A percentile compares a stretch with the other conserved stretches of the same genome.
Conservation (phyloP, 2,888 invertebrate species). For the Cephus runcator region DNA sequence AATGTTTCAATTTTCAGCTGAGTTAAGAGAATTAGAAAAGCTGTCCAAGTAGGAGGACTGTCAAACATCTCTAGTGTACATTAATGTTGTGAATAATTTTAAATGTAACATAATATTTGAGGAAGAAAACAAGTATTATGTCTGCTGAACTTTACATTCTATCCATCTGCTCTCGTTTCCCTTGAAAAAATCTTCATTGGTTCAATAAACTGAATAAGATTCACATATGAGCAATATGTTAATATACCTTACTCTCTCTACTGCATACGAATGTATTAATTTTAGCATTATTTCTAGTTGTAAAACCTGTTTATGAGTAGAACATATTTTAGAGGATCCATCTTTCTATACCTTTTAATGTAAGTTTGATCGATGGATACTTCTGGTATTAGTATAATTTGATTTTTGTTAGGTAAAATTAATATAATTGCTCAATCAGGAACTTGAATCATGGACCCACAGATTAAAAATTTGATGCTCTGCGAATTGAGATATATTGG, state of each 20-base stretch:
- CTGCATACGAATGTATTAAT: not conserved
- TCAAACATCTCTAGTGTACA: slow-evolving; percentile 10
- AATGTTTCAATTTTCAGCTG: slow-evolving; percentile 64
- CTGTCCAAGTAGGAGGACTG: slow-evolving; percentile 50
- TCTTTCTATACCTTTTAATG: not conserved
- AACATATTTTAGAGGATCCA: not conserved
- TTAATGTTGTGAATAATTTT: slow-evolving; percentile 11
- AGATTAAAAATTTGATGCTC: slow-evolving; percentile 20
- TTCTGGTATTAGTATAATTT: not conserved
- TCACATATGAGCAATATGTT: not conserved
- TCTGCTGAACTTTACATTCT: not conserved
- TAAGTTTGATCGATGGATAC: not conserved
- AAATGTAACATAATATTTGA: slow-evolving; percentile 15
- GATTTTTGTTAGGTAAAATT: slow-evolving; percentile 4
- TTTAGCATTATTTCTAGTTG: not conserved
- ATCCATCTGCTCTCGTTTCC: not conserved
- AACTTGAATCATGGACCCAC: slow-evolving; percentile 40
- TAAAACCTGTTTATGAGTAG: not conserved
- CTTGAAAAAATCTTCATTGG: not conserved
- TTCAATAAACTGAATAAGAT: slow-evolving; percentile 7
- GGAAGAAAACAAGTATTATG: not conserved
- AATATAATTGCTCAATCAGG: slow-evolving; percentile 36
- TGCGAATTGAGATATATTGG: not conserved
- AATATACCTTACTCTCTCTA: not conserved
- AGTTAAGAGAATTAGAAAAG: slow-evolving; percentile 66